Evolutionary conservation across 2,113 vertebrate species (phyloP), one percentile per base, ranked within the genome.

Genomic region (Vulpes vulpes): DNA sequence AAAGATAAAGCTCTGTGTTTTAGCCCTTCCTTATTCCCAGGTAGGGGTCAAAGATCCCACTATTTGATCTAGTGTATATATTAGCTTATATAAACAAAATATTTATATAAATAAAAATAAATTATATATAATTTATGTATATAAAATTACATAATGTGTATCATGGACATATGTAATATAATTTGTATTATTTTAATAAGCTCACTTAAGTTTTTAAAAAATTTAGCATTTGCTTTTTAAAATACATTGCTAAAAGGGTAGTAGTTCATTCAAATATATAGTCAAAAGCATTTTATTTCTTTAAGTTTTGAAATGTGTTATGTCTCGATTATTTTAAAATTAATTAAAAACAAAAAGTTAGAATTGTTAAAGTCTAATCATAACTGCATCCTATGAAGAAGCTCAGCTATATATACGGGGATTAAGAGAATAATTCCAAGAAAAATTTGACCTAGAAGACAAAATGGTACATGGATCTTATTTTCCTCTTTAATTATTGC

Each of bases 271-370:
- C 3, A 93, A 93, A 89, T n/a, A 94, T 96, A 11, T 11, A 93
- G 55, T 62, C 2, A 92, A 90, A 96, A 92, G 35, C 6, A 96
- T 19, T 90, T 59, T 93, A 94, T 91, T 95, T 6, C 2, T 86
- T 95, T 95, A 94, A 49, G 15, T 96, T 97, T 87, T 95, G 30
- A 96, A 92, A 97, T 91, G 83, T 27, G 5, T 25, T 71, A 7
- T 53, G n/a, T 7, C 14, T 94, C 5, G 30, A 25, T 73, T 55
- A 96, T 59, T 95, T 90, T 55, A 60, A 91, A 82, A 74, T 88
- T 92, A 89, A 97, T 82, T 93, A 60, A 81, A 96, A 89, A 51
- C 11, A 64, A 67, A 85, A 94, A 57, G 30, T 27, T 80, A 74
- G 78, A 91, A 80, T 60, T 76, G 53, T 65, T 88, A 27, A 90